Conservation (phyloP, 2,888 invertebrate species). For the Erebia aethiops region DNA sequence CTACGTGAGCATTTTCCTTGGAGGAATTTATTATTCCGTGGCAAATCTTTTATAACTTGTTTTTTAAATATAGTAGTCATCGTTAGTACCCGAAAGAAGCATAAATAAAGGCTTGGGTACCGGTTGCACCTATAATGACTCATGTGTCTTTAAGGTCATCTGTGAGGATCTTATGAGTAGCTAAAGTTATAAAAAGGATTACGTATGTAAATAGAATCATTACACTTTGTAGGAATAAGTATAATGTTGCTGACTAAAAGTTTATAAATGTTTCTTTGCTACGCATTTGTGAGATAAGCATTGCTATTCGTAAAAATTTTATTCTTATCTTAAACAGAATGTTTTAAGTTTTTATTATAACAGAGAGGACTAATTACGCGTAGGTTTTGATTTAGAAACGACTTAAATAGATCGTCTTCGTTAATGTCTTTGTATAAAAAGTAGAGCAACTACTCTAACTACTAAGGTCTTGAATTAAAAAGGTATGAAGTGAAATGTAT, state of each 20-base stretch:
- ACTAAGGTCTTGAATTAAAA: not conserved
- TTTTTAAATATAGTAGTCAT: not conserved
- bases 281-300: not conserved
- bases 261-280: not conserved
- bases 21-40: not conserved
- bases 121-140: constrained; percentile 7
- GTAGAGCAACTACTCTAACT: not conserved
- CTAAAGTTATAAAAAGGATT: constrained; percentile 6
- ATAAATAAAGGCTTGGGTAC: not conserved
- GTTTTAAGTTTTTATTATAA: not conserved
- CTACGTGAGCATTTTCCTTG: no score
- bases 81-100: not conserved
- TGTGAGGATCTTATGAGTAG: not conserved
- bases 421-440: not conserved
- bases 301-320: constrained; percentile 11
- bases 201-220: not conserved
- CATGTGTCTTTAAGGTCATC: constrained; percentile 11
- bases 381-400: constrained; percentile 7
- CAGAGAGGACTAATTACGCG: not conserved
- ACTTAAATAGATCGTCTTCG: not conserved
- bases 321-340: constrained; percentile 24
- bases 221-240: not conserved
- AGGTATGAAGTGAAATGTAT: no score
- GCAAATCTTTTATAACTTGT: not conserved
- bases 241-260: not conserved